phyloP scores from a whole-genome alignment of 1,140 invertebrate genomes.

The Sinella curviseta region DNA sequence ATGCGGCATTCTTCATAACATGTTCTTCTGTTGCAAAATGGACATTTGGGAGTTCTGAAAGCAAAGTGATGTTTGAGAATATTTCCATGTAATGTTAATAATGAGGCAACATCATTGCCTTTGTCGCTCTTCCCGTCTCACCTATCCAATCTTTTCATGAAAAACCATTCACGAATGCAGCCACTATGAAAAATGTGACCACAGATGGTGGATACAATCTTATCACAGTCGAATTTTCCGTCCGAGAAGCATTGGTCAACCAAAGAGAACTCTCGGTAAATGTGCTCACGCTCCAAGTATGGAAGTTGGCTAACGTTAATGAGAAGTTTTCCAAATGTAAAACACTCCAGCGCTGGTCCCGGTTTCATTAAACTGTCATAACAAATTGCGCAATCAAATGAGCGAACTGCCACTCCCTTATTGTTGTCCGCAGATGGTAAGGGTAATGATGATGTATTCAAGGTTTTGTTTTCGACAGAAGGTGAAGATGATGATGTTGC shows the following conservation, averaged over 20 bases:
- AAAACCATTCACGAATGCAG: constrained; percentile 16
- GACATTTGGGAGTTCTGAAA: not conserved
- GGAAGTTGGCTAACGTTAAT: not conserved
- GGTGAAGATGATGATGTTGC: no score
- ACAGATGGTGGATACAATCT: not conserved
- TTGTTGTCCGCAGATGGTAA: not conserved
- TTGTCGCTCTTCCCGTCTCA: not conserved
- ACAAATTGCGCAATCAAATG: constrained; percentile 18
- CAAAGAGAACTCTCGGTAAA: not conserved
- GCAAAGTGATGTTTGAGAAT: not conserved
- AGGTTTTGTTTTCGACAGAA: no score
- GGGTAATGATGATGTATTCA: no score
- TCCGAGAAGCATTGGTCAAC: not conserved
- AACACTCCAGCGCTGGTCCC: not conserved
- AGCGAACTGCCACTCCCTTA: not conserved
- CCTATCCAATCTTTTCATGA: not conserved
- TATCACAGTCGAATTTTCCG: not conserved
- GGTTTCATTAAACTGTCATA: not conserved
- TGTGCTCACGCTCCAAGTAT: not conserved
- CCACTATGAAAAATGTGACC: constrained; percentile 7
- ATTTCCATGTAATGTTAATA: not conserved
- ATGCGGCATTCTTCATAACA: not conserved
- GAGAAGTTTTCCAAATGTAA: not conserved
- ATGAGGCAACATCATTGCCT: not conserved
- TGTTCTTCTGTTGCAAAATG: not conserved